These are phyloP conservation scores for Sebastes paucispinis DNA, from an alignment of 2,797 vertebrate genomes.

Conservation along the genomic window DNA sequence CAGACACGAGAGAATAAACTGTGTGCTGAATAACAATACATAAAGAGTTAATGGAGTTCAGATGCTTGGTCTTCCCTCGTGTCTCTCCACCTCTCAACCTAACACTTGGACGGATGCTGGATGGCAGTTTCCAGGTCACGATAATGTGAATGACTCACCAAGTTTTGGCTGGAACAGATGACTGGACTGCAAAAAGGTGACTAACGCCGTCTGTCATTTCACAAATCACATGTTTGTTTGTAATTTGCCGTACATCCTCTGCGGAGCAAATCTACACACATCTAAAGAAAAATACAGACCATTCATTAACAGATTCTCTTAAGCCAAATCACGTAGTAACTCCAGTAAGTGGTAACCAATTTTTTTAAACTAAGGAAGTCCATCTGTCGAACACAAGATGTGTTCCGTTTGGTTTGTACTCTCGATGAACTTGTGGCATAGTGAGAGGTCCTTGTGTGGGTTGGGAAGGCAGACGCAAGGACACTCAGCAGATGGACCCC, in stretches of 20 bases:
- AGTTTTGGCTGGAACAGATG: background rate
- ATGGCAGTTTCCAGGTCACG: conserved; percentile 1
- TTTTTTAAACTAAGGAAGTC: conserved; percentile 35
- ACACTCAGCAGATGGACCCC: conserved; percentile 74
- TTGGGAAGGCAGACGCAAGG: conserved; percentile 55
- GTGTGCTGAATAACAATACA: conserved; percentile 57
- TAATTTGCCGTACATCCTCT: background rate
- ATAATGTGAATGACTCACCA: background rate
- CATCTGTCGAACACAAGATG: conserved; percentile 66
- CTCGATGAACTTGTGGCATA: conserved; percentile 62
- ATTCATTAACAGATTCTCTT: conserved; percentile 28
- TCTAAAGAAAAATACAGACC: background rate
- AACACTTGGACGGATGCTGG: background rate
- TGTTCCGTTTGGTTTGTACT: conserved; percentile 56
- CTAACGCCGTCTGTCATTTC: conserved; percentile 3
- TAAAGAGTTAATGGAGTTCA: conserved; percentile 53
- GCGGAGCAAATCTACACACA: background rate
- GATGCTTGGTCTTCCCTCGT: conserved; percentile 17
- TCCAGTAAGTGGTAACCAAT: conserved; percentile 13
- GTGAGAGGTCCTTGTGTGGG: conserved; percentile 60
- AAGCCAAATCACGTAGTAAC: conserved; percentile 41
- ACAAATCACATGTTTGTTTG: background rate
- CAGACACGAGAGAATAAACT: conserved; percentile 47
- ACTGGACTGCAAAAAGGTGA: conserved; percentile 10
- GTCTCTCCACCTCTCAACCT: conserved; percentile 29